phyloP scores from a whole-genome alignment of 2,888 invertebrate genomes.

The Caenorhabditis angaria region DNA sequence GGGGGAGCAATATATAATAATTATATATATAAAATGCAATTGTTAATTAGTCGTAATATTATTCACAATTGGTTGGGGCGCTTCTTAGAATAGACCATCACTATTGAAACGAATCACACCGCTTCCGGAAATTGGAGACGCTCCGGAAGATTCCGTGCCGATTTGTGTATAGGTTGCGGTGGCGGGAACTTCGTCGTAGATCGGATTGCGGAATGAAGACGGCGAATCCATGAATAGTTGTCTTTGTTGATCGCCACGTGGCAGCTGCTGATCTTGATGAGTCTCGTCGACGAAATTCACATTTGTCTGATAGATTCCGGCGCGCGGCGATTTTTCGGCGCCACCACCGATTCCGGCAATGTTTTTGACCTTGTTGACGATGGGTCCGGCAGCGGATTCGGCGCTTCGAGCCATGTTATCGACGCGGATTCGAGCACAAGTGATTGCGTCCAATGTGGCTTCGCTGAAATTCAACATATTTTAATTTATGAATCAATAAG shows the following conservation, averaged over 20 bases:
- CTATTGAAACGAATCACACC: background rate
- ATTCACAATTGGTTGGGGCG: background rate
- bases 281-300: slow-evolving; percentile 38
- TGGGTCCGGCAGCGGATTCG: slow-evolving; percentile 31
- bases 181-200: slow-evolving; percentile 35
- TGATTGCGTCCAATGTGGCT: slow-evolving; percentile 17
- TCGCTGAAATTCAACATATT: no score
- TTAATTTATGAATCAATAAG: no score
- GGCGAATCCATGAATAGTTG: slow-evolving; percentile 26
- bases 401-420: slow-evolving; percentile 36
- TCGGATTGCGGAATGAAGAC: slow-evolving; percentile 31
- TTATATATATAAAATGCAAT: background rate
- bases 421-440: slow-evolving; percentile 22
- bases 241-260: slow-evolving; percentile 9
- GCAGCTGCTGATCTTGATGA: no score
- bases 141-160: background rate
- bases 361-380: slow-evolving; percentile 29
- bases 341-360: slow-evolving; percentile 10
- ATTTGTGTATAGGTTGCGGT: background rate
- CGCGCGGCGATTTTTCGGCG: slow-evolving; percentile 15
- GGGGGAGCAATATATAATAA: background rate
- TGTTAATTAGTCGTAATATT: slow-evolving; percentile 4
- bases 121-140: background rate
- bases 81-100: background rate
- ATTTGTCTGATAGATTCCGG: slow-evolving; percentile 30